These are phyloP conservation scores for Semotilus atromaculatus DNA, from an alignment of 2,797 vertebrate genomes.

Conservation along the genomic window DNA sequence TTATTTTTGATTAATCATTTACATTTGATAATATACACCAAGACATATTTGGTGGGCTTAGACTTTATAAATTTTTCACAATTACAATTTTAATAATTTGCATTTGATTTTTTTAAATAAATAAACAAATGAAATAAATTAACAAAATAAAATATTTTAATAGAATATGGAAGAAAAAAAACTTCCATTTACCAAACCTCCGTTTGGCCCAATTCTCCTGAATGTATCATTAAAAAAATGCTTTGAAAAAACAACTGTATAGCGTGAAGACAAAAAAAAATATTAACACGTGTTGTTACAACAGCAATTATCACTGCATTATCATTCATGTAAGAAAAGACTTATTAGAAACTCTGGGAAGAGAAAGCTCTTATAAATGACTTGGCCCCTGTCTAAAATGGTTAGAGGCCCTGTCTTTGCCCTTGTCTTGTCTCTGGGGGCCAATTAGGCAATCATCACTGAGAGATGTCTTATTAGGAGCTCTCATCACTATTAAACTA, in stretches of 20 bases:
- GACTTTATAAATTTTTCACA: no score
- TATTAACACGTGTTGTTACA: neutral
- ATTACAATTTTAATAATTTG: neutral
- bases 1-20: no score
- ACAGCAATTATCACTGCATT: neutral
- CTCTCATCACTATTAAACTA: slow-evolving; percentile 23
- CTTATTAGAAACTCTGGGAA: neutral
- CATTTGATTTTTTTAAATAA: neutral
- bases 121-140: neutral
- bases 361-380: neutral
- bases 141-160: no score
- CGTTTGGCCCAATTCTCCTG: no score
- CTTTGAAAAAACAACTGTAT: neutral
- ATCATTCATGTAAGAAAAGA: neutral
- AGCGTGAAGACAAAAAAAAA: neutral
- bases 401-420: slow-evolving; percentile 5
- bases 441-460: slow-evolving; percentile 12
- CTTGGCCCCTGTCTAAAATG: neutral
- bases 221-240: neutral
- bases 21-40: no score
- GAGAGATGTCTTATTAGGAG: slow-evolving; percentile 2
- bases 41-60: no score
- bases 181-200: no score
- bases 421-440: slow-evolving; percentile 13
- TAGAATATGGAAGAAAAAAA: no score